These are phyloP conservation scores for Hesperia comma DNA, from an alignment of 2,888 invertebrate genomes.

Conservation along the genomic window DNA sequence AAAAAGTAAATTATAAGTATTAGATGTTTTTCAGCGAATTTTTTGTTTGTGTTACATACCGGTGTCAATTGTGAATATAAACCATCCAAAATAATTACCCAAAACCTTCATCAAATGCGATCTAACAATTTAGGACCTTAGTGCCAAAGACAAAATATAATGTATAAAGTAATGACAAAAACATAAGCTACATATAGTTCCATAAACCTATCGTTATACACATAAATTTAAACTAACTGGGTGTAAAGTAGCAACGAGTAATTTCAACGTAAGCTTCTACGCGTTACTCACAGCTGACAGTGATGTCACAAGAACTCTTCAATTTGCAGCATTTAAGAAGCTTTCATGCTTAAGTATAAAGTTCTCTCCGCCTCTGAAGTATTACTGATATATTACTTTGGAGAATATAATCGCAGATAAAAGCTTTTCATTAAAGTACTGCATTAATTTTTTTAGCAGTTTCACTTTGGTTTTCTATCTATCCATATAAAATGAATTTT, in stretches of 20 bases:
- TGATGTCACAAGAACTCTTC: conserved; percentile 29
- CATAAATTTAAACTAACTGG: background rate
- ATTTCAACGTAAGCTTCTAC: conserved; percentile 12
- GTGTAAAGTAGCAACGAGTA: conserved; percentile 9
- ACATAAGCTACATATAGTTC: background rate
- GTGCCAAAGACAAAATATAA: no score
- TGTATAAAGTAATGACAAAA: no score
- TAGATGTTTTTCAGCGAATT: no score
- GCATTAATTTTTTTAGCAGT: background rate
- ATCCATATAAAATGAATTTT: no score
- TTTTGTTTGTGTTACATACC: no score
- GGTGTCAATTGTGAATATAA: no score
- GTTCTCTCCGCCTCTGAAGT: conserved; percentile 23
- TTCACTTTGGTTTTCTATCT: background rate
- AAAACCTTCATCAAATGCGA: no score
- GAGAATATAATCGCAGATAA: conserved; percentile 16
- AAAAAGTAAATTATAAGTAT: no score
- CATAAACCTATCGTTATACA: background rate
- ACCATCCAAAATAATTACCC: no score
- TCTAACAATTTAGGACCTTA: no score
- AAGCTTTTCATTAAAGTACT: conserved; percentile 14
- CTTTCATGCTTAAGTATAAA: conserved; percentile 31
- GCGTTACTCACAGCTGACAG: conserved; percentile 25
- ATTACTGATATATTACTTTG: conserved; percentile 21
- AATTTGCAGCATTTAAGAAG: conserved; percentile 32